Percentiles rank a stretch among this genome's conserved stretches.
Evolutionary conservation across 1,140 invertebrate species (phyloP).

Genomic region (Charaxes varanes): DNA sequence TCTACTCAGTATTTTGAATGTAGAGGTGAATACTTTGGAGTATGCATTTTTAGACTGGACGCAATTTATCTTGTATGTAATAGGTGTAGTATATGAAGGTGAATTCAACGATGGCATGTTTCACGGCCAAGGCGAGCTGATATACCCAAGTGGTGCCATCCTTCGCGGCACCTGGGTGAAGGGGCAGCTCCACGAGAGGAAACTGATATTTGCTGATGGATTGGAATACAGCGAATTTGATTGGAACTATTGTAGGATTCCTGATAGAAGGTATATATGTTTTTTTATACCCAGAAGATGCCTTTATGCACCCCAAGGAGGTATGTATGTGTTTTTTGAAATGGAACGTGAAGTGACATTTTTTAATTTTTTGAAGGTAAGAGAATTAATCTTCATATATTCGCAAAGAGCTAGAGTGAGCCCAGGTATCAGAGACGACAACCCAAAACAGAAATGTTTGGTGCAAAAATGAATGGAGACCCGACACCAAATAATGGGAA

Average conservation of each 20-base stretch:
- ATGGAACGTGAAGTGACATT: not conserved
- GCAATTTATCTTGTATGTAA: too few species aligned
- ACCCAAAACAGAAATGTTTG: too few species aligned
- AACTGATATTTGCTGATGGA: conserved; percentile 59
- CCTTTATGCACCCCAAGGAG: too few species aligned
- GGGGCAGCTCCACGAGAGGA: conserved; percentile 52
- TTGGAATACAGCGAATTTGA: conserved; percentile 40
- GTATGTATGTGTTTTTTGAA: too few species aligned
- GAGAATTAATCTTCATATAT: too few species aligned
- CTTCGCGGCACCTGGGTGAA: conserved; percentile 67
- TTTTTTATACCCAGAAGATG: not conserved
- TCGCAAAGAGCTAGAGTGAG: too few species aligned
- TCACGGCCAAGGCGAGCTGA: conserved; percentile 70
- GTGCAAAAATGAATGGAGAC: too few species aligned
- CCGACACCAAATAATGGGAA: too few species aligned
- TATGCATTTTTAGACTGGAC: too few species aligned
- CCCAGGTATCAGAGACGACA: too few species aligned
- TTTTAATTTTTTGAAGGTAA: not conserved
- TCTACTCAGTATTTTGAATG: too few species aligned
- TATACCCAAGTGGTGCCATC: conserved; percentile 60
- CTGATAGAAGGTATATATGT: conserved; percentile 61
- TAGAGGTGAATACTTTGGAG: too few species aligned
- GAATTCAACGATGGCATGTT: conserved; percentile 73
- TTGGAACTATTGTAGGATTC: conserved; percentile 68
- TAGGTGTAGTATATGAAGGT: conserved; percentile 73